Conservation (phyloP, 2,888 invertebrate species). For the Eustalomyia histrio region DNA sequence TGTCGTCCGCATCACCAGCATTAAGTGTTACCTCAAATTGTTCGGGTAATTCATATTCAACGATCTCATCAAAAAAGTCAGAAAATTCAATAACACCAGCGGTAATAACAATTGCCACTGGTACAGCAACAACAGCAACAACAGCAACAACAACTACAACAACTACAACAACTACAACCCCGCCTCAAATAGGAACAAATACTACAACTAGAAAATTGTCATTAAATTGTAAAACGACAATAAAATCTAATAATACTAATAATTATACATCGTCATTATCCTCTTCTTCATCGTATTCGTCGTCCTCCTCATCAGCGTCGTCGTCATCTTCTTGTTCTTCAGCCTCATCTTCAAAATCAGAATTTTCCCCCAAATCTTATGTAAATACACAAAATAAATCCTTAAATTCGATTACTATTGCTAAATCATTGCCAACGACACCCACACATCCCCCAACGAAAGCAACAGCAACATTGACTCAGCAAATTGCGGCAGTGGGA, state of each 20-base stretch:
- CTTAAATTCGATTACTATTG: constrained; percentile 47
- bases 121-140: constrained; percentile 68
- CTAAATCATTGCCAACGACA: constrained; percentile 43
- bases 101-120: constrained; percentile 38
- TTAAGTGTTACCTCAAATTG: constrained; percentile 75
- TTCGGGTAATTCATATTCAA: constrained; percentile 63
- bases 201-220: constrained; percentile 27
- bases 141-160: neutral
- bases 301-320: constrained; percentile 14
- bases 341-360: constrained; percentile 44
- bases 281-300: constrained; percentile 51
- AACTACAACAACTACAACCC: constrained; percentile 68
- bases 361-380: constrained; percentile 47
- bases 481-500: constrained; percentile 51
- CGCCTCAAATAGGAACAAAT: neutral
- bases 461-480: constrained; percentile 2
- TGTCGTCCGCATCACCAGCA: constrained; percentile 74
- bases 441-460: neutral
- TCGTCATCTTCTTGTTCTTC: constrained; percentile 37
- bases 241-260: constrained; percentile 66
- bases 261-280: constrained; percentile 62
- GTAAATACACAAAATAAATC: constrained; percentile 50
- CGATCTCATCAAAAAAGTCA: constrained; percentile 73
- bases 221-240: constrained; percentile 35
- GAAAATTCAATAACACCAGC: constrained; percentile 15